A percentile compares a stretch with the other conserved stretches of the same genome.
Conservation (phyloP, 2,888 invertebrate species). For the Camptogramma bilineatum region DNA sequence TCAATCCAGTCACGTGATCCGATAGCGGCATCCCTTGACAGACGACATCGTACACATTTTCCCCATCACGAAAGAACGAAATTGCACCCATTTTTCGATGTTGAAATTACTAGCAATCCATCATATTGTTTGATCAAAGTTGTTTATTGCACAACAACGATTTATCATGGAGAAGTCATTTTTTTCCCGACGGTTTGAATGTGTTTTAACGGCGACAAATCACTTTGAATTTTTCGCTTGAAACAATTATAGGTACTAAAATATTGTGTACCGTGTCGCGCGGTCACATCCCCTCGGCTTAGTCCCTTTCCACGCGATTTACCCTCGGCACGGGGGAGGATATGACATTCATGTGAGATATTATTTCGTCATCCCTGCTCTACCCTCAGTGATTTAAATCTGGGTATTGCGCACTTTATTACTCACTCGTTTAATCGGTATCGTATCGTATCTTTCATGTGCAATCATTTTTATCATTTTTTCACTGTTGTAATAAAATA, state of each 20-base stretch:
- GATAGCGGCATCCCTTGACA: constrained; percentile 35
- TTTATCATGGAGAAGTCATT: constrained; percentile 32
- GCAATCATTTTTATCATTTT: constrained; percentile 20
- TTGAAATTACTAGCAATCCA: constrained; percentile 30
- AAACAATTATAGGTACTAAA: constrained; percentile 49
- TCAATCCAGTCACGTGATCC: constrained; percentile 57
- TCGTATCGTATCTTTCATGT: constrained; percentile 17
- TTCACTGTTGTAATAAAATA: not conserved
- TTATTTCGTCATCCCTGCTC: constrained; percentile 65
- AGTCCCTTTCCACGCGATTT: constrained; percentile 63
- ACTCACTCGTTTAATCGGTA: constrained; percentile 55
- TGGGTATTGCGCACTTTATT: constrained; percentile 69
- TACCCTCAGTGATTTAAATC: constrained; percentile 64
- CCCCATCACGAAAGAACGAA: constrained; percentile 30
- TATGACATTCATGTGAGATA: constrained; percentile 64
- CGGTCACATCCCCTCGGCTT: constrained; percentile 48
- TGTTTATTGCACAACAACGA: constrained; percentile 34
- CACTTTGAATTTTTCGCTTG: constrained; percentile 44
- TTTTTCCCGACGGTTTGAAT: constrained; percentile 37
- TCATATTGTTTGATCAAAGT: constrained; percentile 38
- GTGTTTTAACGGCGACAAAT: constrained; percentile 40
- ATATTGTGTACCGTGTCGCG: constrained; percentile 47
- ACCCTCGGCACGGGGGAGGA: constrained; percentile 60
- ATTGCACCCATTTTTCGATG: constrained; percentile 26
- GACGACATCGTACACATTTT: constrained; percentile 31